Conservation (phyloP, 2,888 invertebrate species). For the Drosophila vallismaia region DNA sequence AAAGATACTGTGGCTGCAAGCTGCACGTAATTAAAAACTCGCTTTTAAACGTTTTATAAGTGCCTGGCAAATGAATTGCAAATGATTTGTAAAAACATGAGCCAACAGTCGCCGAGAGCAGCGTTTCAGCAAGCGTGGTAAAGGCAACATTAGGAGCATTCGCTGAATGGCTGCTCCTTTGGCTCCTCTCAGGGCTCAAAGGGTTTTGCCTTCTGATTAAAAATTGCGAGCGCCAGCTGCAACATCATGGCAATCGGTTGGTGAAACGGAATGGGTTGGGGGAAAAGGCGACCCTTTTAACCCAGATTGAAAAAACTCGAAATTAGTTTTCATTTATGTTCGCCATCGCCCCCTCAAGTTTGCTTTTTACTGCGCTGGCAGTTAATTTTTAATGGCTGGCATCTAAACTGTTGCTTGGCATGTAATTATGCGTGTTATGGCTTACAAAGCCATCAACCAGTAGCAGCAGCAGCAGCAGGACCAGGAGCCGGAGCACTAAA, state of each 20-base stretch:
- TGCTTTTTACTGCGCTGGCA: conserved; percentile 56
- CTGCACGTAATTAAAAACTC: conserved; percentile 68
- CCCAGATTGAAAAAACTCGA: conserved; percentile 78
- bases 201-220: conserved; percentile 68
- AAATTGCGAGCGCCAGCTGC: conserved; percentile 61
- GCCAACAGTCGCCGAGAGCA: conserved; percentile 33
- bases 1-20: conserved; percentile 28
- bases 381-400: conserved; percentile 75
- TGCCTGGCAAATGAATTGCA: conserved; percentile 68
- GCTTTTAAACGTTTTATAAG: conserved; percentile 69
- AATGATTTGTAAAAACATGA: conserved; percentile 66
- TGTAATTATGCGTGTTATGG: conserved; percentile 73
- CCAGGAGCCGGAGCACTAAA: not conserved
- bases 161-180: conserved; percentile 40
- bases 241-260: conserved; percentile 18
- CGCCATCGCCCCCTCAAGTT: conserved; percentile 20
- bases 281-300: conserved; percentile 64
- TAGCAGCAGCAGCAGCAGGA: conserved; percentile 12
- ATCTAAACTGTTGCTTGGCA: conserved; percentile 67
- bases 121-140: conserved; percentile 8
- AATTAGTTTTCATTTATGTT: conserved; percentile 79
- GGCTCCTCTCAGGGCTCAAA: conserved; percentile 49
- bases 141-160: conserved; percentile 18
- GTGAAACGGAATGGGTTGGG: conserved; percentile 2
- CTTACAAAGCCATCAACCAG: conserved; percentile 42